These are phyloP conservation scores for Columba janthina DNA, from an alignment of 2,113 vertebrate species.

Conservation along the genomic window DNA sequence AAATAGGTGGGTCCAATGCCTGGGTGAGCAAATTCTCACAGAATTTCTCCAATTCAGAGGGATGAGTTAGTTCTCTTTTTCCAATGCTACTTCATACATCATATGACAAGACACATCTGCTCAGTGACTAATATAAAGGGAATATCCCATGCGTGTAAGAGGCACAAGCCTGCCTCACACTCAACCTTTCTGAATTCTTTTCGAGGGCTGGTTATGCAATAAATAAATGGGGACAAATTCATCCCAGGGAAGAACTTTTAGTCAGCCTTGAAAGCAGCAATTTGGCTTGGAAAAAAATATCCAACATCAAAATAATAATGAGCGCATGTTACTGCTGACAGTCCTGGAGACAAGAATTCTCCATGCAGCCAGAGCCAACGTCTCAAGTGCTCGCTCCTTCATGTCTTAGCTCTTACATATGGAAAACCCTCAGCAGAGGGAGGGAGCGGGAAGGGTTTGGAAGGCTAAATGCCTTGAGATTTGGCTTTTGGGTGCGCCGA, in stretches of 20 bases:
- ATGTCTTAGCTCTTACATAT: neutral
- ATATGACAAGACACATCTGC: constrained; percentile 62
- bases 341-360: constrained; percentile 10
- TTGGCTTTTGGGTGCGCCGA: neutral
- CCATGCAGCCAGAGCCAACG: neutral
- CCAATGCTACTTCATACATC: neutral
- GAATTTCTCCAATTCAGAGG: neutral
- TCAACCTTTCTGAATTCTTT: neutral
- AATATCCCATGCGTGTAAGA: constrained; percentile 41
- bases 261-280: neutral
- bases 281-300: neutral
- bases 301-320: neutral
- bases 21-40: neutral
- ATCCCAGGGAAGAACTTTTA: constrained; percentile 19
- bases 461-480: neutral
- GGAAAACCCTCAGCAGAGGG: neutral
- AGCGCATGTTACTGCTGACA: constrained; percentile 11
- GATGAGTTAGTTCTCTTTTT: neutral
- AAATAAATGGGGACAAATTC: neutral
- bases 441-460: neutral
- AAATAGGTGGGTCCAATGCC: neutral
- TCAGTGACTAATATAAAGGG: constrained; percentile 33
- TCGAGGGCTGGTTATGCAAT: constrained; percentile 33
- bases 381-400: neutral
- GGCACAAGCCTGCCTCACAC: constrained; percentile 7